Percentiles rank a stretch among this genome's conserved stretches.
phyloP scores from a whole-genome alignment of 2,113 vertebrate genomes.

The Aptenodytes forsteri region DNA sequence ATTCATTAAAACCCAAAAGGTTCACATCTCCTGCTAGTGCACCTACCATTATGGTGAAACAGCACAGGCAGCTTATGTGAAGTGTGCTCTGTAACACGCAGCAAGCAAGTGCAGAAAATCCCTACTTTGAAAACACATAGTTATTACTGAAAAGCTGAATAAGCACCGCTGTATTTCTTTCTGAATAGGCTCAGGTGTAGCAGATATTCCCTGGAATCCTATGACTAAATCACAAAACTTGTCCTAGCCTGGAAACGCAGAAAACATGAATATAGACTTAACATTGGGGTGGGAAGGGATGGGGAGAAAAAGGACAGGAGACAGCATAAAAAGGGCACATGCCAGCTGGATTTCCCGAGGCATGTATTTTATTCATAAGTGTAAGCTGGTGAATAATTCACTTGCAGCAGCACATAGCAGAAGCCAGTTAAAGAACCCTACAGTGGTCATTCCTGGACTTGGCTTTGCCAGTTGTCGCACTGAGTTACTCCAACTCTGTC shows the following conservation, averaged over 20 bases:
- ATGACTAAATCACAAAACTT: background rate
- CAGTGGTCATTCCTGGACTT: background rate
- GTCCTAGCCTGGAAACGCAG: background rate
- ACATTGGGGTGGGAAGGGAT: background rate
- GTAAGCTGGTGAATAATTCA: slow-evolving; percentile 41
- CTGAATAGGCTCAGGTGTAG: background rate
- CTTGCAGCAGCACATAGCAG: background rate
- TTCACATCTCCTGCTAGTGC: background rate
- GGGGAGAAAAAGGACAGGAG: background rate
- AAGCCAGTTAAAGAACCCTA: background rate
- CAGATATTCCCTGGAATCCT: background rate
- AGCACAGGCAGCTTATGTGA: background rate
- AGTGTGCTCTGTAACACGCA: background rate
- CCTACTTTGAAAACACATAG: background rate
- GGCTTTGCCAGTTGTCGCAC: background rate
- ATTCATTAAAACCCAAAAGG: background rate
- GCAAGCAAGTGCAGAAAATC: background rate
- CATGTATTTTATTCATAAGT: slow-evolving; percentile 35
- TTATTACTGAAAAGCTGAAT: background rate
- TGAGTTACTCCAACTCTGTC: background rate
- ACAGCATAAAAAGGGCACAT: background rate
- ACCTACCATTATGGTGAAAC: background rate
- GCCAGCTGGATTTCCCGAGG: background rate
- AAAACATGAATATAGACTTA: background rate
- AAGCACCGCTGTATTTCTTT: background rate